Base-by-base conservation (phyloP, 2,888 invertebrate genomes). In the Taphrorychus bicolor region DNA sequence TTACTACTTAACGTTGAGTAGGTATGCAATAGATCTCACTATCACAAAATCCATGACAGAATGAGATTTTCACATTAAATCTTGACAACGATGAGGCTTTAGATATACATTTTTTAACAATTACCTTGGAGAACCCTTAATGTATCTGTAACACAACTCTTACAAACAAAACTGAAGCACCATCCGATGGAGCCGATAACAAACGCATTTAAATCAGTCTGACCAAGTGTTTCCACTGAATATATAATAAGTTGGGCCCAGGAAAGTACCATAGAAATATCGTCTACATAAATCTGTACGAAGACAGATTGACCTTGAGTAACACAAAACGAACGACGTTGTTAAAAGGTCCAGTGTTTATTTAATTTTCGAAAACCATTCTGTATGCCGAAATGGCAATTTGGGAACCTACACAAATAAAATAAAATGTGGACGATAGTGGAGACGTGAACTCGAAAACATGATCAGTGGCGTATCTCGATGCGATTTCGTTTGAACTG, bases 341-440 rank as follows among this genome's bases (percentile, higher is more conserved):
- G 59, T 60, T 60, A 56, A 66, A 24, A 60, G 49, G n/a, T 51
- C 66, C 60, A 32, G 41, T 60, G 60, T 56, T 66, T 60, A 63
- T 59, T 64, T 63, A 63, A 32, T 68, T 64, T 68, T 59, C 63
- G 58, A 59, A 21, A 53, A 68, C 59, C 63, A 64, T 59, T 59
- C 63, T 53, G 63, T 68, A 68, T 64, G 58, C 63, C 59, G 51
- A 68, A 63, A 54, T 68, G 68, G 63, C 68, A 68, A 64, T 68
- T 68, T 64, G 56, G 63, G 68, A 59, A 59, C 68, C 63, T 68
- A 68, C 68, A 49, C 68, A 67, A 67, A 67, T 67, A 62, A 67
- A 62, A 62, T 67, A 67, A 67, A 67, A 67, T 63, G 52, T 59
- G 53, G 60, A 54, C 18, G 53, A 63, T 63, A 66, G 61, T 61